Evolutionary conservation across 2,797 vertebrate species (phyloP), one percentile per base, ranked within the genome.

Genomic region (Pangasius sanitwongsei): DNA sequence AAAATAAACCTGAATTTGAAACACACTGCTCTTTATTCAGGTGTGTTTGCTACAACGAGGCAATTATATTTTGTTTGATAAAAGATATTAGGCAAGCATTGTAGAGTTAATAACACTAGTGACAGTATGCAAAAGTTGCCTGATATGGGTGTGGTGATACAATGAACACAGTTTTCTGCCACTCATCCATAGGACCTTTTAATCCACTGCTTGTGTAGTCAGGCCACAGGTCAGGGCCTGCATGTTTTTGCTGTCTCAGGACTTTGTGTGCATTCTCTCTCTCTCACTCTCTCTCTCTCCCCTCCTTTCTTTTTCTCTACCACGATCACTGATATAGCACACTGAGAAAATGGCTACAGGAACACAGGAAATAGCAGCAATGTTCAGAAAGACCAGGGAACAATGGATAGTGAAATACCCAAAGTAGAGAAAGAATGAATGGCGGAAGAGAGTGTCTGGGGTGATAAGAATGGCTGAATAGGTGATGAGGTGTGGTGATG

Each of bases 201-300:
- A 94, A 95, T 94, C 92, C 91, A 91, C 83, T 81, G 91, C 89
- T 87, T 72, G 90, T 89, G 89, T 91, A 92, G 88, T 88, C 93
- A 93, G 94, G 93, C 94, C 93, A 94, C 91, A 93, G 93, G 93
- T 93, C 91, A 91, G 92, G 87, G 87, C 93, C 94, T 90, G 92
- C 92, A 87, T 90, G 92, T n/a, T 94, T 95, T 91, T 93, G 95
- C 94, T 94, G 94, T 93, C 92, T 96, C 93, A 89, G 92, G 92
- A 91, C 91, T 94, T 94, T 94, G 92, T 91, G 89, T 92, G 90
- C 90, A 86, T 90, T 91, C 57, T 34, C 75, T 77, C 50, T 87
- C 65, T 83, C 83, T 91, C 92, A 91, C 86, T 93, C 91, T 90
- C 81, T 86, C 88, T 72, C 37, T 25, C 83, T 53, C 44, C 50